Evolutionary conservation across 1,140 invertebrate species (phyloP).

Genomic region (Acromyrmex heyeri): DNA sequence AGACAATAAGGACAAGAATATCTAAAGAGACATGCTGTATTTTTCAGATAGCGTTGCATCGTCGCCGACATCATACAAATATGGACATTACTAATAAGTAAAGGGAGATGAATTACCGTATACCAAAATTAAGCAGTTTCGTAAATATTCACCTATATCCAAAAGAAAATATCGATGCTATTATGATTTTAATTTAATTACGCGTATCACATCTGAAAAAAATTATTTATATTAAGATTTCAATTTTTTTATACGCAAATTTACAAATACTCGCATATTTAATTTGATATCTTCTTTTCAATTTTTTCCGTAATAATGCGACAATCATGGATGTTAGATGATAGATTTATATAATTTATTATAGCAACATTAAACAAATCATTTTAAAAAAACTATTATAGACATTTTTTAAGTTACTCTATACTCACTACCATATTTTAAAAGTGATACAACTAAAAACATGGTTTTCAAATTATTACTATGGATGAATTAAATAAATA

Average conservation of each 20-base stretch:
- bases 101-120: not conserved
- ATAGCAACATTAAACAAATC: not conserved
- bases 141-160: not conserved
- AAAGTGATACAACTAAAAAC: no score
- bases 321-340: not conserved
- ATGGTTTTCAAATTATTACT: no score
- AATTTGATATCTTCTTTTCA: no score
- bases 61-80: conserved; percentile 59
- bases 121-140: conserved; percentile 26
- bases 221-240: no score
- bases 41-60: conserved; percentile 75
- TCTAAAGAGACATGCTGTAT: not conserved
- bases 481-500: no score
- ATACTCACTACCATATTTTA: no score
- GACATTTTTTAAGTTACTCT: not conserved
- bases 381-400: not conserved
- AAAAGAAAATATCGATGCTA: not conserved
- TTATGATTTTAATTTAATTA: conserved; percentile 1
- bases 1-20: not conserved
- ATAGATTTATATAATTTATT: conserved; percentile 10
- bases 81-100: conserved; percentile 64
- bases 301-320: not conserved
- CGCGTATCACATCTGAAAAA: no score
- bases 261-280: no score
- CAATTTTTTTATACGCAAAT: no score